Percentiles rank a stretch among this genome's conserved stretches.
These are phyloP conservation scores for Sminthurinus signatus DNA, from an alignment of 1,140 invertebrate genomes.

Conservation along the genomic window DNA sequence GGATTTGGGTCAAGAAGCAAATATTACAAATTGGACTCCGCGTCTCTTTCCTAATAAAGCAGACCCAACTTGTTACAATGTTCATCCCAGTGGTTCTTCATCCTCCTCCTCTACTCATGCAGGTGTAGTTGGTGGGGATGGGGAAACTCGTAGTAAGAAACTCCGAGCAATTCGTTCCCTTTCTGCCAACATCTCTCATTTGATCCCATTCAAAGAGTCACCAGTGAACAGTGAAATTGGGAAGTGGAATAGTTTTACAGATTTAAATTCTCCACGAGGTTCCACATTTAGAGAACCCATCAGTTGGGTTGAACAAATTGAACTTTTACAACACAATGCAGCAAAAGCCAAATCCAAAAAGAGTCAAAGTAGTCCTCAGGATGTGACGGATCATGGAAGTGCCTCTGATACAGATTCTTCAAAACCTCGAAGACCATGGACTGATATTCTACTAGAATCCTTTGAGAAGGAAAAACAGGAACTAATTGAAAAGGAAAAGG, in stretches of 20 bases:
- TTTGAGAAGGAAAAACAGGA: constrained; percentile 34
- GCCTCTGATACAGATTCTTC: constrained; percentile 12
- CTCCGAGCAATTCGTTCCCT: constrained; percentile 63
- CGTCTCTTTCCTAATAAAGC: constrained; percentile 27
- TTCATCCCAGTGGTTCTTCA: too few species aligned
- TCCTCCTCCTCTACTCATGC: too few species aligned
- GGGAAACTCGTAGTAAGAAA: constrained; percentile 55
- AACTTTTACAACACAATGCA: constrained; percentile 22
- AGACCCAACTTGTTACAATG: not conserved
- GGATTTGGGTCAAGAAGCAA: constrained; percentile 49
- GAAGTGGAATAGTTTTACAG: constrained; percentile 45
- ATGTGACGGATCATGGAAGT: not conserved
- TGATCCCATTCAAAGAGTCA: constrained; percentile 48
- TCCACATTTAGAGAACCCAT: constrained; percentile 25
- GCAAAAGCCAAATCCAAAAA: not conserved
- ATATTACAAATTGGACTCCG: constrained; percentile 45
- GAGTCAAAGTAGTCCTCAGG: not conserved
- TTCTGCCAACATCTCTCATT: constrained; percentile 69
- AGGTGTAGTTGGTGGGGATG: too few species aligned
- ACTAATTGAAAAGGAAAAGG: constrained; percentile 12
- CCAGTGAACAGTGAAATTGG: constrained; percentile 41
- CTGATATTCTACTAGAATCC: constrained; percentile 37
- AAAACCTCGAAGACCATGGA: constrained; percentile 37
- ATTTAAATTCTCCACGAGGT: constrained; percentile 35
- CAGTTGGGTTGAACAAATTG: constrained; percentile 41